These are phyloP conservation scores for Pollenia angustigena DNA, from an alignment of 2,888 invertebrate species.

Conservation along the genomic window DNA sequence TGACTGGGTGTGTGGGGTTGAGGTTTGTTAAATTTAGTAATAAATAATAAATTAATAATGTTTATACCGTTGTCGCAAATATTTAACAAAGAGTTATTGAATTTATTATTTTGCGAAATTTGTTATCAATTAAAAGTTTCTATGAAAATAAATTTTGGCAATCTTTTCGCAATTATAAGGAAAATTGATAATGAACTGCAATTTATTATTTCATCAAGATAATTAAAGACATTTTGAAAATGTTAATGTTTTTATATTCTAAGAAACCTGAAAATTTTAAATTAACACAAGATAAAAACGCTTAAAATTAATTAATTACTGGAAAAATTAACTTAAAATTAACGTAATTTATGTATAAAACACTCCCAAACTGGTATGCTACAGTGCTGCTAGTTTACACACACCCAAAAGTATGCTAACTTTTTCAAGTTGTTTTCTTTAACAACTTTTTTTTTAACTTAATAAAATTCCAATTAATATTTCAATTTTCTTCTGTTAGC, in stretches of 20 bases:
- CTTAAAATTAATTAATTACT: no score
- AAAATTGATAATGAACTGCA: constrained; percentile 4
- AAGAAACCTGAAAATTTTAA: not conserved
- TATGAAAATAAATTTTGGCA: not conserved
- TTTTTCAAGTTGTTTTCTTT: not conserved
- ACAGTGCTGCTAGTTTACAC: not conserved
- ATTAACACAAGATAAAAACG: not conserved
- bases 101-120: constrained; percentile 6
- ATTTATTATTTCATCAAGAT: constrained; percentile 20
- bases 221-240: not conserved
- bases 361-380: no score
- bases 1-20: no score
- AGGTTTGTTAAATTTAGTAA: not conserved
- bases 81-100: constrained; percentile 18
- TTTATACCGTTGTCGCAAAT: not conserved
- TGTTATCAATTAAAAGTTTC: constrained; percentile 6
- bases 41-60: constrained; percentile 13
- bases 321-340: no score
- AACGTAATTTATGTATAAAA: not conserved
- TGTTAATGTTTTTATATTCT: not conserved
- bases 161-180: not conserved
- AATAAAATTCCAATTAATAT: constrained; percentile 28
- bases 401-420: not conserved
- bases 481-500: constrained; percentile 13
- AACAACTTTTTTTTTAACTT: constrained; percentile 2